Evolutionary conservation across 2,797 vertebrate species (phyloP), one percentile per base, ranked within the genome.

Genomic region (Limosa lapponica): DNA sequence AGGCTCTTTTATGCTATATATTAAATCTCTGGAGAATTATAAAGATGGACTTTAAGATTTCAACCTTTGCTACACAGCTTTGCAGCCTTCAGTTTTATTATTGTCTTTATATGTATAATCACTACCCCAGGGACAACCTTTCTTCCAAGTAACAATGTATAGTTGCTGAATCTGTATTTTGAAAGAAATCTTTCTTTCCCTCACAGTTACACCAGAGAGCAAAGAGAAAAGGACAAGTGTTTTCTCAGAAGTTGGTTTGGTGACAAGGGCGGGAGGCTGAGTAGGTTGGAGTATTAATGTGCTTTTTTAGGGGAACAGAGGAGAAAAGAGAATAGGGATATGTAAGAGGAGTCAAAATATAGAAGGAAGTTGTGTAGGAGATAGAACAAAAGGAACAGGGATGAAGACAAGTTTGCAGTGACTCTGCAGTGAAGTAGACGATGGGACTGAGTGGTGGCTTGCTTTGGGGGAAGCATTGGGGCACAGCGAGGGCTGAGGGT

Each of bases 81-180:
- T 94, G 72, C 81, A 90, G 71, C 54, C 91, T 94, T 95, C 82
- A 64, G 72, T 84, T 90, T 96, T 97, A 94, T 97, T 97, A 94
- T 96, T 95, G 89, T 96, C 94, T 92, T 96, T 96, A 97, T 97
- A 97, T 95, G 93, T 95, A 83, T 97, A 97, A 95, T 97, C 93
- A 93, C 95, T 74, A 95, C 96, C 90, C 75, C 28, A 83, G 96
- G 93, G 97, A 97, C 65, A 66, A 32, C 44, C 66, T 90, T 85
- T 59, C 72, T 97, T 97, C 81, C 71, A 84, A 80, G 46, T 95
- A 96, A 95, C 86, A 89, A 69, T 80, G 24, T 89, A 57, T 72
- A 88, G 82, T 92, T 97, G 97, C 97, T 97, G 96, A 97, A 82
- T 97, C 72, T 88, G 66, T 95, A 30, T 94, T 96, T 95, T 93